Conservation (phyloP, 2,888 invertebrate species). For the Drymonia ruficornis region DNA sequence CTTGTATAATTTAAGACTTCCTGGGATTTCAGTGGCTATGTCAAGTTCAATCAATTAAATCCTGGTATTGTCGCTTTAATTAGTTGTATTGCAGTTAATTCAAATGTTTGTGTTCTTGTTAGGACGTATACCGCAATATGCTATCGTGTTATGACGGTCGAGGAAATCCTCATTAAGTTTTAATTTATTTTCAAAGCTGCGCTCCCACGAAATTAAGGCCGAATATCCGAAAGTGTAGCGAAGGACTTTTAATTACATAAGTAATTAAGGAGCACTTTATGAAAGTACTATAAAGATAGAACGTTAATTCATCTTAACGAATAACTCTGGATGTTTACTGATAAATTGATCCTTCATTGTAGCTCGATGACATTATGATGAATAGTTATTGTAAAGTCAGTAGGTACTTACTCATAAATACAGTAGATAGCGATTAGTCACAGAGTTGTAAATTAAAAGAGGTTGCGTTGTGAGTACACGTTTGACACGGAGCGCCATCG, state of each 20-base stretch:
- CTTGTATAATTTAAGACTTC: background rate
- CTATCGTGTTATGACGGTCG: background rate
- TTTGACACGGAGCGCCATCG: slow-evolving; percentile 21
- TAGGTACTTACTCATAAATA: no score
- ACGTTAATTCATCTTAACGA: no score
- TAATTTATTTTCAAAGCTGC: background rate
- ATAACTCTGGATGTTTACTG: no score
- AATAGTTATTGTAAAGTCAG: no score
- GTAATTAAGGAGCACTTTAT: background rate
- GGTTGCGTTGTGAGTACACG: background rate
- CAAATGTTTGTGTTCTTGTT: background rate
- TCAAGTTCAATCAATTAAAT: no score
- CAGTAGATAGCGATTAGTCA: no score
- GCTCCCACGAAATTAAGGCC: background rate
- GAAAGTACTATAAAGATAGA: no score
- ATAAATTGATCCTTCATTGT: no score
- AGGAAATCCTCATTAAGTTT: background rate
- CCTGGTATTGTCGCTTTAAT: background rate
- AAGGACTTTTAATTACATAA: slow-evolving; percentile 18
- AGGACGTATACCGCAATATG: background rate
- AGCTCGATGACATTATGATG: no score
- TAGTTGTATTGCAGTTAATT: background rate
- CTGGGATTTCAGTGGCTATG: background rate
- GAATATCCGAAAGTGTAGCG: background rate
- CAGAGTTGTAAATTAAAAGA: background rate